A percentile compares a stretch with the other conserved stretches of the same genome.
Conservation (phyloP, 2,113 vertebrate species). For the Damaliscus lunatus region DNA sequence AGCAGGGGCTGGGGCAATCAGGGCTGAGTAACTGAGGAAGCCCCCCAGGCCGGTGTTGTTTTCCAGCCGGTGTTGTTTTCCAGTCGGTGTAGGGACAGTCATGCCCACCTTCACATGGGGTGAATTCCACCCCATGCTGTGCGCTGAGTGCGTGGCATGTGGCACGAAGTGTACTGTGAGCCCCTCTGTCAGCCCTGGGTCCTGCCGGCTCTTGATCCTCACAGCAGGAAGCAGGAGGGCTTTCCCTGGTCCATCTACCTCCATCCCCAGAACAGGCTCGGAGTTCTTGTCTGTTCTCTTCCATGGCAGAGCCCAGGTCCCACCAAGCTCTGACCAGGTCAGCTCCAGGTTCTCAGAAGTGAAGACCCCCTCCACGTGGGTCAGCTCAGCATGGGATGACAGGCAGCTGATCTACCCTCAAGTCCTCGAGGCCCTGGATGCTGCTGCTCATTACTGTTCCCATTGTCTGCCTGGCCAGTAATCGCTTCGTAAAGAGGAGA, state of each 20-base stretch:
- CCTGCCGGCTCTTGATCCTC: background rate
- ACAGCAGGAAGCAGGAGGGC: background rate
- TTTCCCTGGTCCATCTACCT: no score
- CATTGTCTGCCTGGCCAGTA: background rate
- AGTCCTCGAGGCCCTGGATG: accelerated
- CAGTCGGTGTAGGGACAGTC: accelerated
- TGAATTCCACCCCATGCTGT: accelerated
- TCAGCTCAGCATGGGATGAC: accelerated
- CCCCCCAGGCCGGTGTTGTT: accelerated
- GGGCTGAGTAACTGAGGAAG: background rate
- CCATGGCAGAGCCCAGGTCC: accelerated
- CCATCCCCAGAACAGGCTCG: background rate
- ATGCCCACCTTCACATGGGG: accelerated
- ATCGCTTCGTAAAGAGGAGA: background rate
- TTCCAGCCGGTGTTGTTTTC: accelerated
- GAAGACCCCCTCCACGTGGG: accelerated
- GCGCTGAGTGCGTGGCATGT: accelerated
- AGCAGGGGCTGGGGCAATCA: background rate
- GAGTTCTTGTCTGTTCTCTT: background rate
- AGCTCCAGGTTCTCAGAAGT: background rate
- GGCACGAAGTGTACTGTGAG: accelerated
- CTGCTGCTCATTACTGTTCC: accelerated
- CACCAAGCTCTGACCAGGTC: background rate
- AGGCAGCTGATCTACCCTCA: background rate
- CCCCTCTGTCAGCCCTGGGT: background rate